Conservation (phyloP, 2,888 invertebrate genomes). For the Omphaloscelis lunosa region DNA sequence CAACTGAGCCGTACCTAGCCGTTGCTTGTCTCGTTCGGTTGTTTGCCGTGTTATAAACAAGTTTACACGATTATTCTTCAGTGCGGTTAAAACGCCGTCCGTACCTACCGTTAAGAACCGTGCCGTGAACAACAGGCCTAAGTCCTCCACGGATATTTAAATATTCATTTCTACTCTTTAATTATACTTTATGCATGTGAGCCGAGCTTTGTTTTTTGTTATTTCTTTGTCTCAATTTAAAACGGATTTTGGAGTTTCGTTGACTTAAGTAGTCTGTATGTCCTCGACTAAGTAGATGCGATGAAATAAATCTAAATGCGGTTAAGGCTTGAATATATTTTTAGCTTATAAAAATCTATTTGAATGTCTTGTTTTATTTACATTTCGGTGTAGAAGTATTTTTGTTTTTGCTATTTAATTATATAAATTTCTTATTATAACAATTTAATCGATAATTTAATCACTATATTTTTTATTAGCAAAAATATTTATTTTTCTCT, state of each 20-base stretch:
- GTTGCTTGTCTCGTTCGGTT: neutral
- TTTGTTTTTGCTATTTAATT: neutral
- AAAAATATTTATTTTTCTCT: too few species aligned
- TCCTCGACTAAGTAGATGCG: constrained; percentile 33
- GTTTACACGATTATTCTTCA: neutral
- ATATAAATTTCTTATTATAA: neutral
- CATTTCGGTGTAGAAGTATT: neutral
- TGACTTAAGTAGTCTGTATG: constrained; percentile 62
- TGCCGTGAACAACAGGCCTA: neutral
- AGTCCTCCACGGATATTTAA: constrained; percentile 87
- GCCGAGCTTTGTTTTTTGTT: constrained; percentile 79
- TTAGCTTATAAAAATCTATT: constrained; percentile 13
- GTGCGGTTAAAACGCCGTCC: too few species aligned
- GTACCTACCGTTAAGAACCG: neutral
- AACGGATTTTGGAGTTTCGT: constrained; percentile 64
- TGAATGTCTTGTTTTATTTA: neutral
- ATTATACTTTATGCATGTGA: constrained; percentile 89
- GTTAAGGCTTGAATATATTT: constrained; percentile 12
- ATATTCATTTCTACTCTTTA: constrained; percentile 90
- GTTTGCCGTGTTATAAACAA: too few species aligned
- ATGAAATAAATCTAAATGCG: constrained; percentile 45
- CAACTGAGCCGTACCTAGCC: neutral
- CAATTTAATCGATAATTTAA: too few species aligned
- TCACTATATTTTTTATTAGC: neutral
- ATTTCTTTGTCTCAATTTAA: constrained; percentile 71